Conservation (phyloP, 2,888 invertebrate species). For the Drosophila testacea region DNA sequence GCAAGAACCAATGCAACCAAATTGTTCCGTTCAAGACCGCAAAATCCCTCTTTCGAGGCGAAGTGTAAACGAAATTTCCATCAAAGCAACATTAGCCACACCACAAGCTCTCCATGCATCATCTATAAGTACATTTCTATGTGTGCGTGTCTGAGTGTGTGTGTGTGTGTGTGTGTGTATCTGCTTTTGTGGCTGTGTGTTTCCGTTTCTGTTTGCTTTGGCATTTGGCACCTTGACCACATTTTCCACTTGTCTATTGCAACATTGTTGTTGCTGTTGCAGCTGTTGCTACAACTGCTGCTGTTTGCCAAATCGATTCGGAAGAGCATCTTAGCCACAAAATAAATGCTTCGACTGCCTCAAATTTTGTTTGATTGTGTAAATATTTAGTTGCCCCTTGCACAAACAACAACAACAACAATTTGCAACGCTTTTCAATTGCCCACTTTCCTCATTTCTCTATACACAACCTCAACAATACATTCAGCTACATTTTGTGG, state of each 20-base stretch:
- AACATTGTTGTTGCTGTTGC: constrained; percentile 24
- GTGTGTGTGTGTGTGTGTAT: background rate
- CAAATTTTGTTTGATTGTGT: constrained; percentile 72
- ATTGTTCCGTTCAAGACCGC: constrained; percentile 44
- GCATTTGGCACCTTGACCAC: constrained; percentile 59
- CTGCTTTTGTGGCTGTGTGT: constrained; percentile 4
- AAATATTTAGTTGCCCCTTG: constrained; percentile 59
- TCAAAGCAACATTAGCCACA: constrained; percentile 43
- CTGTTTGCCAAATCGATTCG: constrained; percentile 40
- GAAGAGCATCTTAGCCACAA: constrained; percentile 56
- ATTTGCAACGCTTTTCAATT: constrained; percentile 18
- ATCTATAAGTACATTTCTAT: constrained; percentile 2
- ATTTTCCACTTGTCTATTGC: constrained; percentile 36
- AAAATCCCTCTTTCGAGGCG: constrained; percentile 45
- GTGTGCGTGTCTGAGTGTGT: constrained; percentile 13
- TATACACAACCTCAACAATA: constrained; percentile 36
- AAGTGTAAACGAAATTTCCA: constrained; percentile 49
- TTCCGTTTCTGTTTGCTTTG: constrained; percentile 35
- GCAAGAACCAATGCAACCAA: constrained; percentile 27
- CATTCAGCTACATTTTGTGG: constrained; percentile 19
- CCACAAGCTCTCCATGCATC: constrained; percentile 39
- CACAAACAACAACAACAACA: constrained; percentile 30
- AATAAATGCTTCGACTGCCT: constrained; percentile 58
- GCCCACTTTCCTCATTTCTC: constrained; percentile 25
- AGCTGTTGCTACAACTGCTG: constrained; percentile 11